A percentile compares a stretch with the other conserved stretches of the same genome.
Conservation (phyloP, 2,888 invertebrate genomes). For the Cerastis rubricosa region DNA sequence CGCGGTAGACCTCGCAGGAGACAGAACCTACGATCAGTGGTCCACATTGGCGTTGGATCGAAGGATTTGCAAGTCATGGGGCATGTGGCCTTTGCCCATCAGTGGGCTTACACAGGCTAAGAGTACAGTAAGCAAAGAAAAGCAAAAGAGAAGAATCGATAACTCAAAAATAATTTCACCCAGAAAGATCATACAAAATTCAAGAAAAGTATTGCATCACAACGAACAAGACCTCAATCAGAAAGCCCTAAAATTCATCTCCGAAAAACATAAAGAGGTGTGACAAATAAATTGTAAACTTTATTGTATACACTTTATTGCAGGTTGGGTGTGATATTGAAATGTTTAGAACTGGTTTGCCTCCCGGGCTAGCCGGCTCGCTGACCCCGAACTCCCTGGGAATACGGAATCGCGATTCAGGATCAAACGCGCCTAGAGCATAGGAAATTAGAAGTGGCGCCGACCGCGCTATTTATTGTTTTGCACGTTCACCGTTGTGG, state of each 20-base stretch:
- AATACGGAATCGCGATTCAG: constrained; percentile 84
- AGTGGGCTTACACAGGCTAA: too few species aligned
- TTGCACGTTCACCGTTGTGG: constrained; percentile 74
- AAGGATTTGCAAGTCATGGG: too few species aligned
- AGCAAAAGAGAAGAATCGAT: not conserved
- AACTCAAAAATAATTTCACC: not conserved
- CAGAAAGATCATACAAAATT: constrained; percentile 4
- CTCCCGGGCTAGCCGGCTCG: constrained; percentile 81
- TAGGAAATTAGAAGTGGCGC: constrained; percentile 87
- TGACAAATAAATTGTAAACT: constrained; percentile 65
- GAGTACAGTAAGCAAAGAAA: not conserved
- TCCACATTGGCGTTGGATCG: too few species aligned
- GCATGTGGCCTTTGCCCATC: too few species aligned
- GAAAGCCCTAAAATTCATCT: constrained; percentile 43
- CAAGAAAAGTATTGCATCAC: constrained; percentile 7
- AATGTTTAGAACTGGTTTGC: constrained; percentile 88
- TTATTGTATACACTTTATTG: constrained; percentile 75
- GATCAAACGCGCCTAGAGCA: constrained; percentile 80
- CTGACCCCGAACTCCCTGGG: constrained; percentile 85
- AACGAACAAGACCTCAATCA: constrained; percentile 27
- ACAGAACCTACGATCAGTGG: too few species aligned
- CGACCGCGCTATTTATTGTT: constrained; percentile 83
- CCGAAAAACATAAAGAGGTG: constrained; percentile 58
- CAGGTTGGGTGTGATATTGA: constrained; percentile 87
- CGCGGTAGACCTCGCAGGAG: too few species aligned